phyloP scores from a whole-genome alignment of 2,888 invertebrate genomes.

The Drosophila setosimentum region DNA sequence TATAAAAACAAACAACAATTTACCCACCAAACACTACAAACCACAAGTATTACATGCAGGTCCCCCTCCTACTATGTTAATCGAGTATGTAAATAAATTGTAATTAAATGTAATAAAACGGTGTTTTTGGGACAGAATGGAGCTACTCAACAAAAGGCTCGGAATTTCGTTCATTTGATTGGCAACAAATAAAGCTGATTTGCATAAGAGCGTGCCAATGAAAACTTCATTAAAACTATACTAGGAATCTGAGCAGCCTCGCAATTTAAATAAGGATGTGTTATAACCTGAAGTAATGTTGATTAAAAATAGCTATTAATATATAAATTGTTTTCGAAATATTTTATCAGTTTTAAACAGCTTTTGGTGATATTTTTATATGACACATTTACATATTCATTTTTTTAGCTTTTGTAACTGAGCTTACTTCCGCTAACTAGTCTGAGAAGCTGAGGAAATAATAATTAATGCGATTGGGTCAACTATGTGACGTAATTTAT shows the following conservation, averaged over 20 bases:
- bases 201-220: background rate
- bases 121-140: constrained; percentile 9
- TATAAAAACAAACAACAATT: background rate
- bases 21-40: background rate
- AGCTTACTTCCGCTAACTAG: too few relatives aligned
- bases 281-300: background rate
- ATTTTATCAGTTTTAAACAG: background rate
- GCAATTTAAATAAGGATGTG: background rate
- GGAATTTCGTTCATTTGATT: background rate
- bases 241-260: too few relatives aligned
- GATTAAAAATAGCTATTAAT: background rate
- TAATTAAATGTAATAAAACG: background rate
- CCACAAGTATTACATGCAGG: background rate
- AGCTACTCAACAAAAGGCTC: background rate
- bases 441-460: background rate
- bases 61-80: background rate
- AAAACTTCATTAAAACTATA: background rate
- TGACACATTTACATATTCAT: background rate
- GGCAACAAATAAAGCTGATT: background rate
- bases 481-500: background rate
- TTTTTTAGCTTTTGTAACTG: background rate
- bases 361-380: background rate
- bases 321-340: background rate
- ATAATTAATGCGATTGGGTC: background rate
- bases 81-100: background rate